Evolutionary conservation across 1,140 invertebrate genomes (phyloP).

Genomic region (Drosophila mauritiana): DNA sequence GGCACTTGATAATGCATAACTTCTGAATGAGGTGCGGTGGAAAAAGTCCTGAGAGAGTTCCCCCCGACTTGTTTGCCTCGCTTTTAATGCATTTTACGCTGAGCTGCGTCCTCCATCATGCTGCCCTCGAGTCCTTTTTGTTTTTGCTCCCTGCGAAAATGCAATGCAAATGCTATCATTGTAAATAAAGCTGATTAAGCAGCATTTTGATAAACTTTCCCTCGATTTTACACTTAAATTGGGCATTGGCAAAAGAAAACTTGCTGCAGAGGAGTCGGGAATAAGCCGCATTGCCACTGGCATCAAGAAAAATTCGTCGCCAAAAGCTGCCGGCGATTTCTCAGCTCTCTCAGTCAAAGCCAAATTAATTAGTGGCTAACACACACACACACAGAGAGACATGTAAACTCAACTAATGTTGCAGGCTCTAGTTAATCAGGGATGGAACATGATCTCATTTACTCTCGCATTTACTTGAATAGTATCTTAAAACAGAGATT

Average conservation of each 20-base stretch:
- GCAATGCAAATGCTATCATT: conserved; percentile 69
- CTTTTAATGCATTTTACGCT: conserved; percentile 81
- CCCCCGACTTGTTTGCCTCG: conserved; percentile 62
- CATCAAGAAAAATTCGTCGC: conserved; percentile 27
- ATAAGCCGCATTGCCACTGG: conserved; percentile 53
- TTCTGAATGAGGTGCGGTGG: conserved; percentile 52
- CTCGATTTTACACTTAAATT: conserved; percentile 41
- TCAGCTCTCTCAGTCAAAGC: conserved; percentile 58
- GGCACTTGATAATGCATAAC: conserved; percentile 79
- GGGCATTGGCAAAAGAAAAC: background rate
- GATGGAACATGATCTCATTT: conserved; percentile 6
- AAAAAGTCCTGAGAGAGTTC: conserved; percentile 30
- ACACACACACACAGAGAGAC: conserved; percentile 4
- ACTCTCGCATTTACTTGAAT: too few species aligned
- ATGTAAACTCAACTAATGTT: conserved; percentile 35
- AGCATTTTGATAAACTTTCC: conserved; percentile 54
- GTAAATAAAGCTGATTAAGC: conserved; percentile 78
- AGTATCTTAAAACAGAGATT: too few species aligned
- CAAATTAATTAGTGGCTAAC: conserved; percentile 66
- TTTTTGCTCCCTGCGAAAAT: conserved; percentile 56
- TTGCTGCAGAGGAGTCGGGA: conserved; percentile 20
- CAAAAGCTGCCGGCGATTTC: conserved; percentile 51
- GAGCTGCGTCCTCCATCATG: conserved; percentile 31
- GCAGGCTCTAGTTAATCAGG: conserved; percentile 14
- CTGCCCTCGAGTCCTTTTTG: conserved; percentile 3